These are phyloP conservation scores for Nemotelus nigrinus DNA, from an alignment of 2,888 invertebrate genomes.

Conservation along the genomic window DNA sequence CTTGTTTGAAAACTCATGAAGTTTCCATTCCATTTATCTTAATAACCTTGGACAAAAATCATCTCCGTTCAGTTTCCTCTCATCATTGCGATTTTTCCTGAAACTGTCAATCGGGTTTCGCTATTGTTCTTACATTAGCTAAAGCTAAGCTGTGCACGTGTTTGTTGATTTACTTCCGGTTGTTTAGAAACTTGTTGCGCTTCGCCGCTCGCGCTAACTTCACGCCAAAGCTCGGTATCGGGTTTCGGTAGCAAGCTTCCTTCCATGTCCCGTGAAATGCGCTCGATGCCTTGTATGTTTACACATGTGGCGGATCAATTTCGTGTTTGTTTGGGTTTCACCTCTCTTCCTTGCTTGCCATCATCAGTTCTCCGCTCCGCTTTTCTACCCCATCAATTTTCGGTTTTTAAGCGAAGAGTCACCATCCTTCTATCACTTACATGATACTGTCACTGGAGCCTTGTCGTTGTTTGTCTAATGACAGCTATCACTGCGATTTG, in stretches of 20 bases:
- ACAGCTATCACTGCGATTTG: conserved; percentile 29
- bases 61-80: too few species aligned
- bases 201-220: conserved; percentile 26
- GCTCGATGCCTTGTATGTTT: conserved; percentile 5
- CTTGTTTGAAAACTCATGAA: too few species aligned
- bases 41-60: too few species aligned
- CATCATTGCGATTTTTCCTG: too few species aligned
- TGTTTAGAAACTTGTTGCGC: conserved; percentile 55
- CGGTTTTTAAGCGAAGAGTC: neutral
- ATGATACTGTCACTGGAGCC: conserved; percentile 5
- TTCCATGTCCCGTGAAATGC: neutral
- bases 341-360: neutral
- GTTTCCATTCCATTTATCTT: too few species aligned
- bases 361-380: neutral
- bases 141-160: conserved; percentile 33
- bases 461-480: conserved; percentile 37
- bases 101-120: neutral
- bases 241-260: neutral
- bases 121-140: conserved; percentile 12
- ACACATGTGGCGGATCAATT: conserved; percentile 25
- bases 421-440: neutral
- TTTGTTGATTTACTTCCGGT: conserved; percentile 52
- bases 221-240: conserved; percentile 26
- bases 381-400: neutral
- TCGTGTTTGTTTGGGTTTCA: conserved; percentile 37